Conservation (phyloP, 2,797 vertebrate genomes). For the Cynopterus sphinx region DNA sequence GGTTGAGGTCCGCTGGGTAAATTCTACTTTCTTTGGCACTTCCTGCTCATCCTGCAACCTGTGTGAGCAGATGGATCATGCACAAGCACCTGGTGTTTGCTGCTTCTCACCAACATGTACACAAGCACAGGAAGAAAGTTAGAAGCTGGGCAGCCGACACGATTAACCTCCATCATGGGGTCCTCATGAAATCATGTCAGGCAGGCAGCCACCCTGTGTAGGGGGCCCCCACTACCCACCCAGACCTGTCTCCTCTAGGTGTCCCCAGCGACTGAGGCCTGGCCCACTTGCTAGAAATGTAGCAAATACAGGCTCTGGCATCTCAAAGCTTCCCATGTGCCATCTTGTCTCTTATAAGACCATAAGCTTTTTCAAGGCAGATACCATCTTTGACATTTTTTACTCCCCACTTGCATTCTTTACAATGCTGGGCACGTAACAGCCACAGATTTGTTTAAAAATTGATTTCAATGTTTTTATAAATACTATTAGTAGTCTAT, state of each 20-base stretch:
- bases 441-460: neutral
- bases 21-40: fast-evolving
- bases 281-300: neutral
- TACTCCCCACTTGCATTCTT: neutral
- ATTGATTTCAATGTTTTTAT: neutral
- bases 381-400: neutral
- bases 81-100: neutral
- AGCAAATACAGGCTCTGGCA: neutral
- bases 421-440: neutral
- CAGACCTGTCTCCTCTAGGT: neutral
- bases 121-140: neutral
- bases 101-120: neutral
- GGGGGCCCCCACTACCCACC: neutral
- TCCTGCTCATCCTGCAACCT: neutral
- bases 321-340: neutral
- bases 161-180: neutral
- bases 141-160: neutral
- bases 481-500: neutral
- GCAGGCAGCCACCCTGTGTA: neutral
- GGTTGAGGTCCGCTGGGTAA: neutral
- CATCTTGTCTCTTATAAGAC: neutral
- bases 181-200: neutral
- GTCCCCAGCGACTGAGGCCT: neutral
- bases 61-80: no score
- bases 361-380: neutral